These are phyloP conservation scores for Neolamprologus ventralis DNA, from an alignment of 2,113 vertebrate genomes.

Conservation along the genomic window DNA sequence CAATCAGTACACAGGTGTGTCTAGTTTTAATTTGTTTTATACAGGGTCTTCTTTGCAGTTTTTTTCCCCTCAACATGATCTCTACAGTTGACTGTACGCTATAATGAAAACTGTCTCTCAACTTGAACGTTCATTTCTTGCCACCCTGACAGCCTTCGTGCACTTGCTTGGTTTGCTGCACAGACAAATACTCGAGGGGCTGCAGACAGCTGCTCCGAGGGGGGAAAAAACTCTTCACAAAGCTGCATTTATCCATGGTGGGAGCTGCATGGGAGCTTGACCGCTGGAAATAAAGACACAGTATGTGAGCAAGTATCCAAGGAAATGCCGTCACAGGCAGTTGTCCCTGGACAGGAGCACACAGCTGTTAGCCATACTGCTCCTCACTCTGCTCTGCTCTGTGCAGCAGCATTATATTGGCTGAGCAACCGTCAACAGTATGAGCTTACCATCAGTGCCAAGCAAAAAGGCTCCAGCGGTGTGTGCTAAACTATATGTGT, in stretches of 20 bases:
- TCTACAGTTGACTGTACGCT: background rate
- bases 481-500: background rate
- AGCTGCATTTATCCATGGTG: slow-evolving; percentile 68
- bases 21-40: slow-evolving; percentile 2
- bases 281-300: slow-evolving; percentile 67
- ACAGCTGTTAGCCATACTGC: slow-evolving; percentile 51
- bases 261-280: slow-evolving; percentile 42
- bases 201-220: slow-evolving; percentile 58
- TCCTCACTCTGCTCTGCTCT: background rate
- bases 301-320: slow-evolving; percentile 56
- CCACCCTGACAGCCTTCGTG: slow-evolving; percentile 4
- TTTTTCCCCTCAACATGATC: background rate
- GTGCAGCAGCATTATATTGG: background rate
- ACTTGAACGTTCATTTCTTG: background rate
- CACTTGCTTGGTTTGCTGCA: slow-evolving; percentile 45
- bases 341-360: slow-evolving; percentile 39
- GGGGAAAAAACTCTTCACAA: slow-evolving; percentile 57
- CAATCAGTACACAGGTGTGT: slow-evolving; percentile 19
- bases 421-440: slow-evolving; percentile 8
- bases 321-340: slow-evolving; percentile 56
- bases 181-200: slow-evolving; percentile 26
- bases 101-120: slow-evolving; percentile 38
- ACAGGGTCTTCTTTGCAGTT: background rate
- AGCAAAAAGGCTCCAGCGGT: background rate
- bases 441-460: background rate